Base-by-base conservation (phyloP, 2,888 invertebrate species). In the Thyatira batis region DNA sequence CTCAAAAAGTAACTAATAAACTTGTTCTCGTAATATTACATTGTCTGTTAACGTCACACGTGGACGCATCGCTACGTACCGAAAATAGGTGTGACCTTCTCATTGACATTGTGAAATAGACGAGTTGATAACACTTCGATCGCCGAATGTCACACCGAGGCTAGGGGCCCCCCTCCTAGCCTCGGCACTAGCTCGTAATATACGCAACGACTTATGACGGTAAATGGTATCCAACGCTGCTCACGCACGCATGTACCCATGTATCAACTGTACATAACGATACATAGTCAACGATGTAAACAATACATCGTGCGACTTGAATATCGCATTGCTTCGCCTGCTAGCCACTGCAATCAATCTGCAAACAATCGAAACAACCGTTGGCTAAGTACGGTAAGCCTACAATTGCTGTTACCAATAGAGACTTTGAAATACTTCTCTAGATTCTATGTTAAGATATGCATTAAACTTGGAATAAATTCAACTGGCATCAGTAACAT, bases 31-130 rank as follows among this genome's bases (percentile, higher is more conserved):
- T 28, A 28, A 25, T 48, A n/a, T 48, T 28, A 48, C 28, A 23
- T 45, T 45, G 57, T 61, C 49, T 61, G 51, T 57, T 61, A 66
- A 65, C 67, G 69, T 76, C 76, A 81, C 82, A 80, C 83, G 80
- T 86, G 84, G 80, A 78, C 76, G 75, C 73, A 76, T 77, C 77
- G 60, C 63, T 58, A 73, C 78, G 71, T 76, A 76, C 83, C 87
- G 78, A 89, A 89, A 89, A 90, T 88, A 89, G 82, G 80, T 76
- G 84, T 87, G 91, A 89, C 92, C 92, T 92, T 92, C 91, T 92
- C 91, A 91, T 92, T 92, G 92, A 92, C 92, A 92, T 92, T 92
- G 92, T 92, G 91, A 89, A 92, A 92, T 91, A 90, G 87, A 86
- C 85, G 81, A 84, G 82, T 83, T 91, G 91, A 91, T 91, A 90